Percentiles rank a stretch among this genome's conserved stretches.
Conservation (phyloP, 2,888 invertebrate genomes). For the Subacronicta megacephala region DNA sequence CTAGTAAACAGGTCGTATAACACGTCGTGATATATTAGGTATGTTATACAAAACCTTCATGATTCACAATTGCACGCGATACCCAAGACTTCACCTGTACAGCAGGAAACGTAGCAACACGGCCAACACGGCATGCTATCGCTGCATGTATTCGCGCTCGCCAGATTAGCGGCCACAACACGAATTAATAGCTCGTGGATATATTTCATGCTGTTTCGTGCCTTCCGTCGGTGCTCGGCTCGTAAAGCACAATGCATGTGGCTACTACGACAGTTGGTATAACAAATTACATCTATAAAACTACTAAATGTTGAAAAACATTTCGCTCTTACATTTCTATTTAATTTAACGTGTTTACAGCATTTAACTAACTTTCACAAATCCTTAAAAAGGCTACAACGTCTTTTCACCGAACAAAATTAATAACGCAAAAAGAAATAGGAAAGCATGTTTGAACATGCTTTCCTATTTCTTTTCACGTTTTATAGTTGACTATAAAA, state of each 20-base stretch:
- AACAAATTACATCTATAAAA: neutral
- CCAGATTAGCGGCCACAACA: constrained; percentile 15
- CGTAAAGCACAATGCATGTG: neutral
- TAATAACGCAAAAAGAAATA: too few species aligned
- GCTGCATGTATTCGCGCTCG: constrained; percentile 16
- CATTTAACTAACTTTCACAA: too few species aligned
- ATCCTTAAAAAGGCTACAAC: too few species aligned
- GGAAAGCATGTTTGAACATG: too few species aligned
- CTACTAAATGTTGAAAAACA: too few species aligned
- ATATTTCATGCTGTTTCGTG: constrained; percentile 33
- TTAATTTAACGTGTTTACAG: too few species aligned
- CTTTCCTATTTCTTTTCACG: too few species aligned
- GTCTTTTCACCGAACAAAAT: too few species aligned
- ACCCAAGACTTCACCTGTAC: neutral
- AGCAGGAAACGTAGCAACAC: constrained; percentile 13
- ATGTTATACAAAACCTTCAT: neutral
- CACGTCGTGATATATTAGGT: too few species aligned
- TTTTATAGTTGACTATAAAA: too few species aligned
- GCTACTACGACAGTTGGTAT: neutral
- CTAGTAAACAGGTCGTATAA: too few species aligned
- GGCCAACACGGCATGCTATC: constrained; percentile 16
- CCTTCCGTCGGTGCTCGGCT: constrained; percentile 15
- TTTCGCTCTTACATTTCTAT: too few species aligned
- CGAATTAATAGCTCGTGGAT: constrained; percentile 22
- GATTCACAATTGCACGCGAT: neutral